phyloP scores from a whole-genome alignment of 1,140 invertebrate genomes.

The Trichomalopsis sarcophagae region DNA sequence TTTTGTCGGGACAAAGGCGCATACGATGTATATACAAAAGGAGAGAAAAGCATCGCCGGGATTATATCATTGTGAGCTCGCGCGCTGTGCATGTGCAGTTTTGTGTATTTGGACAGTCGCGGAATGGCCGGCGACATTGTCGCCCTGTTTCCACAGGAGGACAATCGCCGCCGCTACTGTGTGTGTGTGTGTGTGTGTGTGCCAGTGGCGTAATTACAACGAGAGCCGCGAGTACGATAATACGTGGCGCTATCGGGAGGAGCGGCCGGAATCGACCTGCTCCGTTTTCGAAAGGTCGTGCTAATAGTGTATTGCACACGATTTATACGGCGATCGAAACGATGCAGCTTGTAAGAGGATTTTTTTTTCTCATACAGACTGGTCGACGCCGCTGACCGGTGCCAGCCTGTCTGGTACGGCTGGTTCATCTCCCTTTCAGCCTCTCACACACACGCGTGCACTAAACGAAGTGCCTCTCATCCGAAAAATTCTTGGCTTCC shows the following conservation, averaged over 20 bases:
- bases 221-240: background rate
- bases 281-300: too few species aligned
- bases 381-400: constrained; percentile 52
- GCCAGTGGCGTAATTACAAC: background rate
- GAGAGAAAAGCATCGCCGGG: background rate
- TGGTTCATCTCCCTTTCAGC: constrained; percentile 37
- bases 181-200: too few species aligned
- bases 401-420: constrained; percentile 61
- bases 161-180: background rate
- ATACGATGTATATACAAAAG: background rate
- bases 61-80: background rate
- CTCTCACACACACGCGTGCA: constrained; percentile 46
- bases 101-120: background rate
- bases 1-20: constrained; percentile 1
- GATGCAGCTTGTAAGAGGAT: background rate
- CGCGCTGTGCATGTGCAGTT: background rate
- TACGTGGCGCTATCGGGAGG: background rate
- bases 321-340: too few species aligned
- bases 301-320: too few species aligned
- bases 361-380: constrained; percentile 31
- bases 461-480: constrained; percentile 56
- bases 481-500: constrained; percentile 63
- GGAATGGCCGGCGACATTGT: background rate
- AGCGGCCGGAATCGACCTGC: background rate
- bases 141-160: background rate